phyloP scores from a whole-genome alignment of 1,140 invertebrate species.

The Maconellicoccus hirsutus region DNA sequence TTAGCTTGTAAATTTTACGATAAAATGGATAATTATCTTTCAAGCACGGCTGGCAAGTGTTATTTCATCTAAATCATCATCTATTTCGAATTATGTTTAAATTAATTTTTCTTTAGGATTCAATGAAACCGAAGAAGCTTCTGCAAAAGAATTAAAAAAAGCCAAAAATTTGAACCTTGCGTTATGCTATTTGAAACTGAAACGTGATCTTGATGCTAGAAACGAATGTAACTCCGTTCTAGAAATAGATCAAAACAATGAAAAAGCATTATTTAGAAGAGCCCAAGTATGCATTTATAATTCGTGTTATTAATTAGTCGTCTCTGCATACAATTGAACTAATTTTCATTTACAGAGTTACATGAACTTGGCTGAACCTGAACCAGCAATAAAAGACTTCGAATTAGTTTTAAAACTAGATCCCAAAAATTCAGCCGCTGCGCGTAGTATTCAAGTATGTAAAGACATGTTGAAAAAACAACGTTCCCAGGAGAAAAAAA shows the following conservation, averaged over 20 bases:
- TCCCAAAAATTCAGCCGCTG: slow-evolving; percentile 70
- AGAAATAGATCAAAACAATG: slow-evolving; percentile 61
- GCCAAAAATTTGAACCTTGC: slow-evolving; percentile 73
- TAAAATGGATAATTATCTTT: slow-evolving; percentile 49
- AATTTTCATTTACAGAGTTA: slow-evolving; percentile 53
- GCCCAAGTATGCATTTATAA: slow-evolving; percentile 47
- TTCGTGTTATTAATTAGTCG: background rate
- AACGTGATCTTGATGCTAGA: slow-evolving; percentile 59
- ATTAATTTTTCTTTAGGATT: slow-evolving; percentile 31
- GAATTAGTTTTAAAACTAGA: slow-evolving; percentile 56
- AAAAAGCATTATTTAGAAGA: slow-evolving; percentile 81
- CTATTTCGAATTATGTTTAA: slow-evolving; percentile 2
- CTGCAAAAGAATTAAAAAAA: slow-evolving; percentile 48
- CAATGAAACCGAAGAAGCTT: slow-evolving; percentile 39
- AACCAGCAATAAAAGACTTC: slow-evolving; percentile 69
- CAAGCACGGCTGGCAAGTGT: slow-evolving; percentile 29
- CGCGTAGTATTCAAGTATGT: slow-evolving; percentile 56
- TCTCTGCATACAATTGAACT: slow-evolving; percentile 2
- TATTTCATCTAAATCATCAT: background rate
- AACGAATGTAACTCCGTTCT: slow-evolving; percentile 58
- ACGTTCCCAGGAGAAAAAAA: slow-evolving; percentile 68
- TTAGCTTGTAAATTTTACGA: slow-evolving; percentile 84
- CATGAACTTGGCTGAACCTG: slow-evolving; percentile 60
- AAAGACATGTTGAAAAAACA: slow-evolving; percentile 62
- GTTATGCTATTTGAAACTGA: slow-evolving; percentile 65